phyloP scores from a whole-genome alignment of 2,113 vertebrate species.

The Cheilinus undulatus region DNA sequence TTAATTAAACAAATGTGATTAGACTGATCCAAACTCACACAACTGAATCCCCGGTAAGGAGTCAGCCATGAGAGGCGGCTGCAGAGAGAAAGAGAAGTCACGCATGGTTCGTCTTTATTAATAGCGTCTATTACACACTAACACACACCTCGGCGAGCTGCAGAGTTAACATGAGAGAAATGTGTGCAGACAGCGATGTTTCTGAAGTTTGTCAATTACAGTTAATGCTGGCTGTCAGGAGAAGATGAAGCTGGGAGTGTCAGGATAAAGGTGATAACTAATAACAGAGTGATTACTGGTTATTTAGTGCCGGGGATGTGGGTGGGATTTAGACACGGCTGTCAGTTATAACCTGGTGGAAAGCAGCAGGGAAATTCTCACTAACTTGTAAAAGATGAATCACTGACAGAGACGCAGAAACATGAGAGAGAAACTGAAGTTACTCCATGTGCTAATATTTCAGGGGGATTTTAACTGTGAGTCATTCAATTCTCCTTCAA shows the following conservation, averaged over 20 bases:
- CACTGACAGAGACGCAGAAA: constrained; percentile 59
- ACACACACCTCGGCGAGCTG: constrained; percentile 16
- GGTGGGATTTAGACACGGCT: constrained; percentile 62
- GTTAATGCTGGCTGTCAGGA: constrained; percentile 29
- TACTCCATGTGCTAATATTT: constrained; percentile 49
- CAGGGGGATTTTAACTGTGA: constrained; percentile 63
- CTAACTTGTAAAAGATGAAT: constrained; percentile 67
- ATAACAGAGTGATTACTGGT: constrained; percentile 63
- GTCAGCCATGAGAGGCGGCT: constrained; percentile 59
- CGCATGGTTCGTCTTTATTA: constrained; percentile 78
- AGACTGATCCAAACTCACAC: constrained; percentile 81
- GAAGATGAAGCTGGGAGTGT: constrained; percentile 27
- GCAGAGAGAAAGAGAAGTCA: constrained; percentile 61
- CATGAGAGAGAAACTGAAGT: constrained; percentile 60
- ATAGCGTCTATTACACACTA: constrained; percentile 67
- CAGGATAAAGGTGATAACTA: constrained; percentile 32
- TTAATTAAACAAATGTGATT: constrained; percentile 86
- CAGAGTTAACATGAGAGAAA: constrained; percentile 54
- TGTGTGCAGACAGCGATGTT: constrained; percentile 21
- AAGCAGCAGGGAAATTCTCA: constrained; percentile 62
- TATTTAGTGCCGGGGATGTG: constrained; percentile 55
- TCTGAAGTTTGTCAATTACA: constrained; percentile 70
- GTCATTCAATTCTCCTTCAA: constrained; percentile 55
- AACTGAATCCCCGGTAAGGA: constrained; percentile 73
- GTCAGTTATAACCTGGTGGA: constrained; percentile 67